Percentiles rank a stretch among this genome's conserved stretches.
These are phyloP conservation scores for Lepidostoma basale DNA, from an alignment of 1,140 invertebrate genomes.

Conservation along the genomic window DNA sequence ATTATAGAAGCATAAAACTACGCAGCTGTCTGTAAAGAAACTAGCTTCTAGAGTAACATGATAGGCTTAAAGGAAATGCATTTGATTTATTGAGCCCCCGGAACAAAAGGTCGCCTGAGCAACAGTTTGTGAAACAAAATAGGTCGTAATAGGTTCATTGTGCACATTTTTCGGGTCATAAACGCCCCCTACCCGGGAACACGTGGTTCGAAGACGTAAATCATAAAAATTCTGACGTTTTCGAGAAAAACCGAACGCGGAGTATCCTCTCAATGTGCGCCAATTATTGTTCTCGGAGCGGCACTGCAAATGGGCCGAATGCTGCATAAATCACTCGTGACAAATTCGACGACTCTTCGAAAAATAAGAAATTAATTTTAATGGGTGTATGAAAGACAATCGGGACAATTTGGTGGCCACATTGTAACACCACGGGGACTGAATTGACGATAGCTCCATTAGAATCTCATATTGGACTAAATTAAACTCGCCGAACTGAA, in stretches of 20 bases:
- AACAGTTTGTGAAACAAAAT: constrained; percentile 17
- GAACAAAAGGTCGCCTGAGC: constrained; percentile 5
- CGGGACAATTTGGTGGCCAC: background rate
- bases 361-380: constrained; percentile 29
- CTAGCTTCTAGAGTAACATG: too few relatives aligned
- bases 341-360: constrained; percentile 10
- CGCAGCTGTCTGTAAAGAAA: too few relatives aligned
- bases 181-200: constrained; percentile 23
- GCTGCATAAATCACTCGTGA: constrained; percentile 12
- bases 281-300: background rate
- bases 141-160: constrained; percentile 25
- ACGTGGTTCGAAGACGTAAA: constrained; percentile 27
- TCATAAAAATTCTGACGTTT: constrained; percentile 5
- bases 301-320: background rate
- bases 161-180: constrained; percentile 24
- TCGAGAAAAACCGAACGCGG: background rate
- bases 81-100: background rate
- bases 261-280: background rate
- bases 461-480: too few relatives aligned
- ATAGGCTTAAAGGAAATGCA: background rate
- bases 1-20: too few relatives aligned
- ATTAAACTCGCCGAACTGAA: too few relatives aligned
- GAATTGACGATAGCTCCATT: too few relatives aligned
- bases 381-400: background rate
- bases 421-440: background rate